A percentile compares a stretch with the other conserved stretches of the same genome.
phyloP scores from a whole-genome alignment of 2,888 invertebrate species.

The Cyaniris semiargus region DNA sequence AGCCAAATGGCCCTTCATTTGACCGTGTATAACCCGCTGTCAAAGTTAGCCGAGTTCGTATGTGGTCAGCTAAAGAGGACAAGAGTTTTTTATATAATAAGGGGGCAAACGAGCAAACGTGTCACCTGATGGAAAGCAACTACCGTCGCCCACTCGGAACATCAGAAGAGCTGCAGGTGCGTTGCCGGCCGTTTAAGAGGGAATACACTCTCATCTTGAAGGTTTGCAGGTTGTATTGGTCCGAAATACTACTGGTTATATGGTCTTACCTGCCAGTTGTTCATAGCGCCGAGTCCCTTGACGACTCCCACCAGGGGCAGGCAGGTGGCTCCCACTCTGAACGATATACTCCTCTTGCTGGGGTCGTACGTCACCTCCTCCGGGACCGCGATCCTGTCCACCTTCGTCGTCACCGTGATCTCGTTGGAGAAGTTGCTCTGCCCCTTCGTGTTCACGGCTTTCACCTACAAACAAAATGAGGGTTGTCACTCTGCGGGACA shows the following conservation, averaged over 20 bases:
- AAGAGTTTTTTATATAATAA: no score
- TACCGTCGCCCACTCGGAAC: no score
- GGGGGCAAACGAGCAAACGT: no score
- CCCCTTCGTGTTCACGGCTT: constrained; percentile 93
- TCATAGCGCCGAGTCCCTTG: constrained; percentile 81
- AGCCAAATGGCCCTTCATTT: no score
- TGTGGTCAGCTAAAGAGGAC: no score
- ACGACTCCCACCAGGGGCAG: constrained; percentile 88
- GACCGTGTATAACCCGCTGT: constrained; percentile 60
- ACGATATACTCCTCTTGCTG: constrained; percentile 86
- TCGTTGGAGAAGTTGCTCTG: constrained; percentile 93
- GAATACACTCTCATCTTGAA: no score
- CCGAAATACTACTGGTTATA: no score
- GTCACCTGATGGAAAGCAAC: no score
- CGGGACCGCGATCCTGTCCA: constrained; percentile 90
- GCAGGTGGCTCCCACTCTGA: constrained; percentile 90
- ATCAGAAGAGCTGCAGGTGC: no score
- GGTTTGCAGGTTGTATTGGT: no score
- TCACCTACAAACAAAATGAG: constrained; percentile 76
- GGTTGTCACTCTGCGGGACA: neutral
- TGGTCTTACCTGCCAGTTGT: constrained; percentile 66
- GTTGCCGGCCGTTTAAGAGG: no score
- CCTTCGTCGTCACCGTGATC: constrained; percentile 89
- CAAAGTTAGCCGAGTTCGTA: no score
- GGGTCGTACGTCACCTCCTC: constrained; percentile 92